Evolutionary conservation across 1,140 invertebrate species (phyloP), one percentile per base, ranked within the genome.

Genomic region (Plodia interpunctella): DNA sequence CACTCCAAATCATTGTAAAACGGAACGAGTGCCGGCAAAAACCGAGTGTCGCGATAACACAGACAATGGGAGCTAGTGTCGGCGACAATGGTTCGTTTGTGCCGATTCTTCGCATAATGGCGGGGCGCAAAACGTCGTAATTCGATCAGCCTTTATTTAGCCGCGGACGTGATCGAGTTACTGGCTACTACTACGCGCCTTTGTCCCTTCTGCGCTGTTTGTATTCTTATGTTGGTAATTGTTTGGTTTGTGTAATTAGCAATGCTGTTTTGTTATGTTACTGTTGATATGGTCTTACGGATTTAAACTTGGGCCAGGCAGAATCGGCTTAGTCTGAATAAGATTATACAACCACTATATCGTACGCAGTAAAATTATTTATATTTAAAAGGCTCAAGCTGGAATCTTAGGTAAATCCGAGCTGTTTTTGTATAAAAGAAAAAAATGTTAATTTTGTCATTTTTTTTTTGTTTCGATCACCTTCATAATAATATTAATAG

Each of bases 81-180:
- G 74, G 70, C 73, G 72, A 88, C 85, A 88, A 88, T 86, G 79
- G 66, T 88, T 88, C 85, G 85, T 88, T 88, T 88, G 83, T 87
- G 83, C 80, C 83, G 72, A 84, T 86, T 86, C 85, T 87, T 88
- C 83, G 78, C 83, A 86, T 85, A 86, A 86, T 85, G 62, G 77
- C 78, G 75, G 83, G 78, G 80, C 73, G 84, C 80, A 76, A 83
- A 85, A 78, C 77, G 70, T 64, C 64, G 76, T 83, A 82, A 86
- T 83, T 85, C 76, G 79, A 85, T 88, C 68, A 63, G 72, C 76
- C 77, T 86, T 88, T 84, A 83, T 84, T 74, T 76, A 70, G 74
- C 81, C 82, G 85, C 83, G 84, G 80, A 78, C 81, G 78, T 65
- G 73, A 84, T 83, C 83, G 76, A 83, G 72, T 87, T 84, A 78